Evolutionary conservation across 1,140 invertebrate species (phyloP).

Genomic region (Sinonovacula constricta): DNA sequence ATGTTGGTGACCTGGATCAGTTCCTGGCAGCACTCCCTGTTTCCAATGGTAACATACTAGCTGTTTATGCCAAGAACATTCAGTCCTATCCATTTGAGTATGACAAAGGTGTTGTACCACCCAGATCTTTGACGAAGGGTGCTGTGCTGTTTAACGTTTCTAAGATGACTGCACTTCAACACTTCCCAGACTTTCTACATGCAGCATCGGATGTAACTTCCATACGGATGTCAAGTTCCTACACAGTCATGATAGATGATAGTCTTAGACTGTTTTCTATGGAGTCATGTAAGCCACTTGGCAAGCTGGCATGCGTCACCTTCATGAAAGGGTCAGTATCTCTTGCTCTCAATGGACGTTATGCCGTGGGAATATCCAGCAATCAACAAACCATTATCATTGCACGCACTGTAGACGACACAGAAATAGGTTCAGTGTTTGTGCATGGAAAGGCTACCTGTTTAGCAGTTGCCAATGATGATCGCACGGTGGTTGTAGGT

Average conservation of each 20-base stretch:
- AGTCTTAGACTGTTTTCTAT: constrained; percentile 58
- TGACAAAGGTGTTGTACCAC: constrained; percentile 55
- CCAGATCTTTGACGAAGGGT: constrained; percentile 60
- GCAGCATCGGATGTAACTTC: constrained; percentile 48
- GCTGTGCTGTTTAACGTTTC: constrained; percentile 65
- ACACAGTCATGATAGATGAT: constrained; percentile 56
- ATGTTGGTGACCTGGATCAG: constrained; percentile 53
- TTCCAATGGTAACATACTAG: constrained; percentile 53
- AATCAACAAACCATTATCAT: constrained; percentile 57
- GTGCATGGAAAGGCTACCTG: constrained; percentile 69
- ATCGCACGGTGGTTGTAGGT: constrained; percentile 71
- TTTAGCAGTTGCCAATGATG: constrained; percentile 69
- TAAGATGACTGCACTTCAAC: constrained; percentile 57
- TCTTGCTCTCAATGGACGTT: constrained; percentile 66
- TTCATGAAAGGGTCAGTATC: constrained; percentile 36
- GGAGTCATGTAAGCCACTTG: constrained; percentile 29
- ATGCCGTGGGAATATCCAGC: constrained; percentile 60
- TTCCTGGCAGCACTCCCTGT: constrained; percentile 59
- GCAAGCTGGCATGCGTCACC: constrained; percentile 42
- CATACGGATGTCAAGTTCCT: constrained; percentile 53
- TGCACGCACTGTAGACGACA: constrained; percentile 61
- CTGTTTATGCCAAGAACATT: constrained; percentile 64
- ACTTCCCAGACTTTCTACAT: constrained; percentile 56
- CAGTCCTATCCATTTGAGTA: constrained; percentile 55
- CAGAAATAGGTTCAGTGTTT: constrained; percentile 57